Conservation (phyloP, 2,797 vertebrate species). For the Aeoliscus strigatus region DNA sequence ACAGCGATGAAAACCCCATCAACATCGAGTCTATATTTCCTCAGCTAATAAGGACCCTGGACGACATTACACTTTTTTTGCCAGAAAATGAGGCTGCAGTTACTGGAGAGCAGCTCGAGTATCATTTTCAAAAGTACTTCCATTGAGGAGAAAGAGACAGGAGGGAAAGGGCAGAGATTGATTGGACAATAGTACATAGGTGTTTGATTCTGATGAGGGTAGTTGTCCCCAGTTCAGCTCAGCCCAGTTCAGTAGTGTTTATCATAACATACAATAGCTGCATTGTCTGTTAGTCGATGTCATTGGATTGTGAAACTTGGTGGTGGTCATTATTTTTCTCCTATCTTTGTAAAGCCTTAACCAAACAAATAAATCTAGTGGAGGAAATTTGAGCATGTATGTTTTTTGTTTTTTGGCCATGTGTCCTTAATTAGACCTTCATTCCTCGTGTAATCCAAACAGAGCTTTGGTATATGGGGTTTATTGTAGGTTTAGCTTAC, state of each 20-base stretch:
- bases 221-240: constrained; percentile 13
- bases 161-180: constrained; percentile 18
- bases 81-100: constrained; percentile 27
- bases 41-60: constrained; percentile 4
- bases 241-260: too few species aligned
- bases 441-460: too few species aligned
- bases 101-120: constrained; percentile 15
- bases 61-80: constrained; percentile 28
- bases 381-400: too few species aligned
- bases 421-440: too few species aligned
- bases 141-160: constrained; percentile 14
- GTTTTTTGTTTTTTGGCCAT: too few species aligned
- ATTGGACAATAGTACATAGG: constrained; percentile 23
- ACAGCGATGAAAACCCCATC: constrained; percentile 10
- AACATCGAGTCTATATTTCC: constrained; percentile 17
- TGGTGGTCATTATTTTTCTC: constrained; percentile 7
- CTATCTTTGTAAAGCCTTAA: neutral
- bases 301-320: constrained; percentile 5
- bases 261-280: constrained; percentile 4
- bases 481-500: too few species aligned
- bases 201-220: constrained; percentile 30
- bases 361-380: too few species aligned
- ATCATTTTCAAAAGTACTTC: constrained; percentile 33
- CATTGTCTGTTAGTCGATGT: constrained; percentile 14
- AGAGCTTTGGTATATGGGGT: too few species aligned